These are phyloP conservation scores for Nylanderia fulva DNA, from an alignment of 1,140 invertebrate species.

Conservation along the genomic window DNA sequence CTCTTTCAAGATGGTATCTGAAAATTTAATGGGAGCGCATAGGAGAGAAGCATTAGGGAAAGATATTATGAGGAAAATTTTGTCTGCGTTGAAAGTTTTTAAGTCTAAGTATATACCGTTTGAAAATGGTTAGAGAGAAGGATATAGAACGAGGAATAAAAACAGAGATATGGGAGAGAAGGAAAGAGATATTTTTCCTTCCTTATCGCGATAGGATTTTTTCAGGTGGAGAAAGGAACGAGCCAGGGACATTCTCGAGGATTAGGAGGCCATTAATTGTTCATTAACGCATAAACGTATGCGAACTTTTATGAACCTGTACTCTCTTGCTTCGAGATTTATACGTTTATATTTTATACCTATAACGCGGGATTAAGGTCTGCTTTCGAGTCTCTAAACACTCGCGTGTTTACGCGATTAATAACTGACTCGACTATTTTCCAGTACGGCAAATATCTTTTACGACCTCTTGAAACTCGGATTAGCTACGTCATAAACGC, in stretches of 20 bases:
- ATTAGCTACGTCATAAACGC: neutral
- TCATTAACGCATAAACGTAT: neutral
- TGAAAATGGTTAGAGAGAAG: neutral
- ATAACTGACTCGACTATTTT: constrained; percentile 21
- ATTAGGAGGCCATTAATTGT: constrained; percentile 11
- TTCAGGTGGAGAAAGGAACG: neutral
- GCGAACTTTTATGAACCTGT: constrained; percentile 4
- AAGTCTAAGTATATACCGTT: neutral
- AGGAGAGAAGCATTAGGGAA: neutral
- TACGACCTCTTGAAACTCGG: constrained; percentile 6
- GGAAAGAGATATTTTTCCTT: neutral
- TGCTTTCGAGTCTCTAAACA: neutral
- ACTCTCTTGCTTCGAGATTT: neutral
- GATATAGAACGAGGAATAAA: neutral
- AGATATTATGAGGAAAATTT: neutral
- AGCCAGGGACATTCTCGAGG: neutral
- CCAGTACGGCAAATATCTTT: neutral
- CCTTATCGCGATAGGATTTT: neutral
- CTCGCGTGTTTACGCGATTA: neutral
- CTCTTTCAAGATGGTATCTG: neutral
- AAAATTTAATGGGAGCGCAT: neutral
- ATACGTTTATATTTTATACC: constrained; percentile 13
- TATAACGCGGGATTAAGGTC: neutral
- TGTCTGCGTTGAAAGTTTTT: neutral
- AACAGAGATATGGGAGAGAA: neutral